A percentile compares a stretch with the other conserved stretches of the same genome.
These are phyloP conservation scores for Papio anubis DNA, from an alignment of 2,113 vertebrate species.

Conservation along the genomic window DNA sequence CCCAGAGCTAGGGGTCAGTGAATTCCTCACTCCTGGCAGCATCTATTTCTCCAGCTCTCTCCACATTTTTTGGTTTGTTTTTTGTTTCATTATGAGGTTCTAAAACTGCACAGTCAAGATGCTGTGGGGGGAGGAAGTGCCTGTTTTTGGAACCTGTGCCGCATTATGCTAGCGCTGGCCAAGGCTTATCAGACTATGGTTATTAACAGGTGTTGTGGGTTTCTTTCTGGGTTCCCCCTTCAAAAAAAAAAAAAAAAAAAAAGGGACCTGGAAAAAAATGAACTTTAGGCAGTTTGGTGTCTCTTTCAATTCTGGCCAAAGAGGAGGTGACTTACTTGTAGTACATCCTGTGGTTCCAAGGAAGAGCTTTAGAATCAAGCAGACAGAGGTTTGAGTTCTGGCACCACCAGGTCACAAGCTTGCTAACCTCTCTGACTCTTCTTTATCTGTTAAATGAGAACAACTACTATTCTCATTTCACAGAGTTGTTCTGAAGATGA, in stretches of 20 bases:
- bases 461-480: not conserved
- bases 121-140: not conserved
- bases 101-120: slow-evolving; percentile 36
- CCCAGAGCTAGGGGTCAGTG: slow-evolving; percentile 66
- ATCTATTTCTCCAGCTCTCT: slow-evolving; percentile 55
- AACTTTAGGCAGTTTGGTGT: not conserved
- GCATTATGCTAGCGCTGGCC: not conserved
- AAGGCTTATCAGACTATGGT: not conserved
- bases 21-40: slow-evolving; percentile 64
- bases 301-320: not conserved
- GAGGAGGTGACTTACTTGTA: not conserved
- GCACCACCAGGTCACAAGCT: not conserved
- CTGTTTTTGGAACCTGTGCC: not conserved
- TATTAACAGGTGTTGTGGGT: not conserved
- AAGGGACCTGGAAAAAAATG: not conserved
- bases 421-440: not conserved
- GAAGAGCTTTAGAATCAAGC: not conserved
- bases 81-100: slow-evolving; percentile 49
- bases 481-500: not conserved
- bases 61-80: slow-evolving; percentile 67
- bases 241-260: not conserved
- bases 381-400: not conserved
- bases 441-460: not conserved
- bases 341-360: not conserved
- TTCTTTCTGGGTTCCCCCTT: not conserved